Evolutionary conservation across 2,888 invertebrate genomes (phyloP).

Genomic region (Xestobium rufovillosum): DNA sequence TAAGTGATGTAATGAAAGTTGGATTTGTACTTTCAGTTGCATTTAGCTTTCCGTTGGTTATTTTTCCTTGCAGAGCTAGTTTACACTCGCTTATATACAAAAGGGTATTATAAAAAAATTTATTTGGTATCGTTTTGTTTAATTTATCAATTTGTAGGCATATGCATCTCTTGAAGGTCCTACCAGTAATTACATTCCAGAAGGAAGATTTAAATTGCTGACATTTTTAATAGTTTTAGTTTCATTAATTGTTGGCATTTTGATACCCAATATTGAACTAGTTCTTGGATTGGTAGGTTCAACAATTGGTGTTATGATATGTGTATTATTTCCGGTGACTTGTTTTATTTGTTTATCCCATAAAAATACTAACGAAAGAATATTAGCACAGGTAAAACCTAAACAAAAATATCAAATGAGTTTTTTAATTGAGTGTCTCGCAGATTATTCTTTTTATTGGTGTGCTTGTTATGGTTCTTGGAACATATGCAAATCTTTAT

Average conservation of each 20-base stretch:
- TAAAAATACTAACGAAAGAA: conserved; percentile 75
- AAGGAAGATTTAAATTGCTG: conserved; percentile 71
- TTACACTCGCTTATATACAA: conserved; percentile 84
- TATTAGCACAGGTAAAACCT: conserved; percentile 66
- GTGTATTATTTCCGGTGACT: conserved; percentile 85
- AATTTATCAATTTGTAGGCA: conserved; percentile 44
- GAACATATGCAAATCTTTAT: conserved; percentile 82
- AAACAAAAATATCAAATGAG: conserved; percentile 3
- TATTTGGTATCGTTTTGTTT: conserved; percentile 2
- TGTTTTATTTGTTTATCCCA: conserved; percentile 80
- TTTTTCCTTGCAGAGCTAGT: conserved; percentile 93
- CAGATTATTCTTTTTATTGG: conserved; percentile 74
- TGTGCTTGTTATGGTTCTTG: conserved; percentile 78
- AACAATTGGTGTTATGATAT: conserved; percentile 89
- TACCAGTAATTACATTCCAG: conserved; percentile 69
- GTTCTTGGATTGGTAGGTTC: conserved; percentile 92
- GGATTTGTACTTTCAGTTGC: conserved; percentile 93
- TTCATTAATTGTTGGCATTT: conserved; percentile 71
- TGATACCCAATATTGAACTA: conserved; percentile 90
- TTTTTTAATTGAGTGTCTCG: conserved; percentile 28
- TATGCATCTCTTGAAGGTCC: conserved; percentile 56
- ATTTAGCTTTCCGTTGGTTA: conserved; percentile 92
- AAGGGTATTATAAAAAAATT: conserved; percentile 50
- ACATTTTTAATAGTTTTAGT: conserved; percentile 71
- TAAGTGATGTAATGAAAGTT: conserved; percentile 85